Conservation (phyloP, 2,113 vertebrate genomes). For the Lanius ludovicianus region DNA sequence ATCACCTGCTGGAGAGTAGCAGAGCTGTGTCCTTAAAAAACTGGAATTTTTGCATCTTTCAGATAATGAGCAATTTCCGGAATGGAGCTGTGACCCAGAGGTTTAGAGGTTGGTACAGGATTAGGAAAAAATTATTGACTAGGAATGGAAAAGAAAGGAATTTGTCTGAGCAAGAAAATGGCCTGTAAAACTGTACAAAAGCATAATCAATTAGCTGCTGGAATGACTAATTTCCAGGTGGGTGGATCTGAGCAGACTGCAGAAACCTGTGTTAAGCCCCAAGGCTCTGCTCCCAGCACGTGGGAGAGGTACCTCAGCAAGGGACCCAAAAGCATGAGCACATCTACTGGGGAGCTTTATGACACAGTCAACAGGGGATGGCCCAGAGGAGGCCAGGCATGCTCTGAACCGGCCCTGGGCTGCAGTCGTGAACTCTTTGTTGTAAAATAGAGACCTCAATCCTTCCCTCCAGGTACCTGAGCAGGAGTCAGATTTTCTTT, state of each 20-base stretch:
- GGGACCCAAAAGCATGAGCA: background rate
- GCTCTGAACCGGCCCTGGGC: background rate
- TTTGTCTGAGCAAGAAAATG: background rate
- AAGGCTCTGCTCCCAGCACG: background rate
- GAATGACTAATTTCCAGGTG: slow-evolving; percentile 61
- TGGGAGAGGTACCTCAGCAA: background rate
- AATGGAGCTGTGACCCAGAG: background rate
- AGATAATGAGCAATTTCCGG: background rate
- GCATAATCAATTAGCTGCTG: slow-evolving; percentile 24
- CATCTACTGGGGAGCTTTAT: background rate
- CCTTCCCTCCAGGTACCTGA: background rate
- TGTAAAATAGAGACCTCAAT: background rate
- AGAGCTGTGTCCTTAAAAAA: background rate
- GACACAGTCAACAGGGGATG: background rate
- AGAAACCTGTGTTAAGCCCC: background rate
- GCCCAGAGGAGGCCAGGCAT: background rate
- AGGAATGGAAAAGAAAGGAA: background rate
- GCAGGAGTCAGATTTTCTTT: background rate
- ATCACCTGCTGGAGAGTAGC: background rate
- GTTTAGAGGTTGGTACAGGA: background rate
- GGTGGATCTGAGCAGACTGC: slow-evolving; percentile 34
- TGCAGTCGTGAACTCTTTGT: accelerated
- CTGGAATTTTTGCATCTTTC: background rate
- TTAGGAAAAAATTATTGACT: background rate
- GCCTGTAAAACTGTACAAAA: background rate